Evolutionary conservation across 1,140 invertebrate species (phyloP), one percentile per base, ranked within the genome.

Genomic region (Brachionus asplanchnoidis): DNA sequence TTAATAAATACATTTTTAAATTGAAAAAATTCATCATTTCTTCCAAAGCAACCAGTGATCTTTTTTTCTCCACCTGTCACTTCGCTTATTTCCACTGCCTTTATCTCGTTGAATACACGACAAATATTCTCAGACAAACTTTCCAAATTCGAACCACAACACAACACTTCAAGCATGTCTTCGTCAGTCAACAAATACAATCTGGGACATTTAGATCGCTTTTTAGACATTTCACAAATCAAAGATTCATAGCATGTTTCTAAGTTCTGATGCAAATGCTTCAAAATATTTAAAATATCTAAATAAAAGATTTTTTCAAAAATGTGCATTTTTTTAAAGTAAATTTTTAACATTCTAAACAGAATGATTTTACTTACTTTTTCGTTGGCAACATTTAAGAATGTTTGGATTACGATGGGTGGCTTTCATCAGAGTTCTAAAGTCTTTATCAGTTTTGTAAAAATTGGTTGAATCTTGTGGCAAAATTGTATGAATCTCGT

Each of bases 331-430:
- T 28, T 28, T 28, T 7, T 7, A n/a, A n/a, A 36, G 20, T 44
- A 36, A 23, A 2, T 36, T 20, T 17, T 75, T 3, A 20, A 11
- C 26, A 36, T 9, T 1, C 6, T 3, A 78, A 14, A 12, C n/a
- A 11, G 32, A n/a, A 42, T 42, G 14, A 26, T 53, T 28, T 17
- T 60, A 28, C 6, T 32, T 87, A 90, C 89, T 88, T 87, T 89
- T 90, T 65, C 89, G 86, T 12, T 88, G 87, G 86, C 89, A 89
- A 56, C 89, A 89, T 85, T 89, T 88, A n/a, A 89, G 85, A 11
- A 90, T 88, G 86, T 90, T 90, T 17, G 88, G 88, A 82, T 90
- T 89, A 86, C 88, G 89, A 87, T 89, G 88, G 56, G 89, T 89
- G 12, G 89, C 89, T 75, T 87, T 86, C 89, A 89, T 89, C 46